phyloP scores from a whole-genome alignment of 2,888 invertebrate species.

The Cantharis rustica region DNA sequence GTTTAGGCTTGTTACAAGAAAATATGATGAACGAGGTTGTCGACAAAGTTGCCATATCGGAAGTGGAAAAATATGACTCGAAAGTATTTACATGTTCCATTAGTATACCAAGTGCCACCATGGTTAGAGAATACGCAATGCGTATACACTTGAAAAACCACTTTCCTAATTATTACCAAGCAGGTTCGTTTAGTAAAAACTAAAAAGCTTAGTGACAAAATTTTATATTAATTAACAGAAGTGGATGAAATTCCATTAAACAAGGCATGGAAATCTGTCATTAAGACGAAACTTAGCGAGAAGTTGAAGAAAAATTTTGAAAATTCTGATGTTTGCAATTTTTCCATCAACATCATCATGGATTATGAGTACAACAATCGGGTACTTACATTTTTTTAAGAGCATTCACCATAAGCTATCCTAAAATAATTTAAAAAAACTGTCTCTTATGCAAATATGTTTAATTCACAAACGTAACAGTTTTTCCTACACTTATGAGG shows the following conservation, averaged over 20 bases:
- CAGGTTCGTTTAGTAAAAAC: slow-evolving; percentile 49
- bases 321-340: slow-evolving; percentile 62
- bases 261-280: slow-evolving; percentile 79
- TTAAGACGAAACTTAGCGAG: slow-evolving; percentile 64
- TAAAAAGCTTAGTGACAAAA: slow-evolving; percentile 4
- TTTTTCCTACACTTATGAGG: no score
- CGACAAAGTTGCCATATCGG: slow-evolving; percentile 59
- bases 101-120: slow-evolving; percentile 70
- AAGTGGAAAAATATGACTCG: slow-evolving; percentile 65
- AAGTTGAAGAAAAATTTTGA: slow-evolving; percentile 62
- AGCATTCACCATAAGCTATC: no score
- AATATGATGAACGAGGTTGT: slow-evolving; percentile 59
- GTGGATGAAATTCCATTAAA: slow-evolving; percentile 65
- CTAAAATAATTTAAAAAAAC: slow-evolving; percentile 45
- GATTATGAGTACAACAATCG: slow-evolving; percentile 61
- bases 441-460: no score
- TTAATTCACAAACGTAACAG: no score
- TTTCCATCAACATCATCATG: slow-evolving; percentile 65
- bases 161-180: slow-evolving; percentile 58
- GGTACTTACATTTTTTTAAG: slow-evolving; percentile 40
- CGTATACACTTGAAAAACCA: slow-evolving; percentile 62
- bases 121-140: slow-evolving; percentile 70
- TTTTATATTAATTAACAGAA: slow-evolving; percentile 21
- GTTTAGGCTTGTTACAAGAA: slow-evolving; percentile 74
- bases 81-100: slow-evolving; percentile 70